A percentile compares a stretch with the other conserved stretches of the same genome.
These are phyloP conservation scores for Ctenochaetus hawaiiensis DNA, from an alignment of 2,797 vertebrate genomes.

Conservation along the genomic window DNA sequence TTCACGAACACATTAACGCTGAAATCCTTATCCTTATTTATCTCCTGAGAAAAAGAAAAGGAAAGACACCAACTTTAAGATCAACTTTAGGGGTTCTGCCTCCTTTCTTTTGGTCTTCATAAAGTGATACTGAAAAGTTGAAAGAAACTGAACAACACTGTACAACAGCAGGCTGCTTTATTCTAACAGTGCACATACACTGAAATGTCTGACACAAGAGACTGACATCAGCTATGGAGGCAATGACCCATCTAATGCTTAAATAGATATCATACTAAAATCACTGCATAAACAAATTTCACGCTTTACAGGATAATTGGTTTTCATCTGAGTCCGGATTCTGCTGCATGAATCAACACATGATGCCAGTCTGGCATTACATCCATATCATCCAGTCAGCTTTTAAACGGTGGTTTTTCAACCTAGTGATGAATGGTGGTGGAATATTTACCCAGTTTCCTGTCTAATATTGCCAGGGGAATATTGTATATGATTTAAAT, in stretches of 20 bases:
- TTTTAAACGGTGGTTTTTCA: not conserved
- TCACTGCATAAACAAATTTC: constrained; percentile 26
- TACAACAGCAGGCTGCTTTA: not conserved
- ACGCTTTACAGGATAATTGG: constrained; percentile 10
- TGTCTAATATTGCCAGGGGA: not conserved
- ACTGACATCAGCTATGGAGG: not conserved
- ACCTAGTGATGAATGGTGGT: not conserved
- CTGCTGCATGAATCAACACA: not conserved
- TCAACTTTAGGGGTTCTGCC: not conserved
- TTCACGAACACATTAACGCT: too few relatives aligned
- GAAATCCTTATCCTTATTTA: not conserved
- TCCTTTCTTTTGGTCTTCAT: not conserved
- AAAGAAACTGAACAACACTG: not conserved
- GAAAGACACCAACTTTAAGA: not conserved
- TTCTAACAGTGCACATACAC: not conserved
- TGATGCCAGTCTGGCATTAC: not conserved
- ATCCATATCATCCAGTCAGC: not conserved
- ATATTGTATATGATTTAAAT: not conserved
- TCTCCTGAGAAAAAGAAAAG: not conserved
- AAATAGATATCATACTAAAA: constrained; percentile 4
- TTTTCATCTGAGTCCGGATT: constrained; percentile 24
- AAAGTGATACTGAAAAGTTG: not conserved
- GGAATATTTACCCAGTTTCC: not conserved
- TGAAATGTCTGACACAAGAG: not conserved
- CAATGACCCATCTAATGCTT: constrained; percentile 23